Evolutionary conservation across 2,888 invertebrate genomes (phyloP), one percentile per base, ranked within the genome.

Genomic region (Atethmia centrago): DNA sequence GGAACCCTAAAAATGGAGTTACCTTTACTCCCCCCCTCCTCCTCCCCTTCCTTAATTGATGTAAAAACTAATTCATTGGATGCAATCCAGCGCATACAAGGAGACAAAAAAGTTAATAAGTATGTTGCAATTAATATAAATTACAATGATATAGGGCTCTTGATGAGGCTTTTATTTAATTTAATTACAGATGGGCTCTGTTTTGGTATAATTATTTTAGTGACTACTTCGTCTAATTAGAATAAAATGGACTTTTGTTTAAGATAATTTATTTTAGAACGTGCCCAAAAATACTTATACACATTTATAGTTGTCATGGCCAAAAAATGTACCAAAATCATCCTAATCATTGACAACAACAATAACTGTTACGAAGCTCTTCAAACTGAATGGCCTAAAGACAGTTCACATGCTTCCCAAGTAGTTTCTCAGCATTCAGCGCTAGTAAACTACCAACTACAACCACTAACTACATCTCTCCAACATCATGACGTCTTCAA

Each of bases 401-500:
- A 31, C 47, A 62, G 40, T 79, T 68, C 42, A 45, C 36, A 42
- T 49, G 58, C 42, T 74, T 49, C 28, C 19, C 25, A 55, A 79
- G 42, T 62, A 66, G 69, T 80, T 79, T 21, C 66, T 42, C 45
- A 10, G 49, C 53, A 66, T 74, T 74, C 47, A 66, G 8, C 21
- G 19, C 21, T 45, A 56, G 45, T 40, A 40, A 74, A 76, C 51
- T 62, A 55, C 14, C 3, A 55, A 62, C 63, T 68, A 31, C 49
- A 62, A 76, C 49, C 55, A 63, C 40, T 76, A 75, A 77, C 68
- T 77, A 73, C 59, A 49, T 77, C 61, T 61, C 31, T 42, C 45
- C 25, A 69, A 79, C 67, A 74, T 68, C 45, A 66, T 80, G 75
- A 75, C 59, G 71, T 47, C 65, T 80, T 28, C 69, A 63, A 53